Conservation (phyloP, 2,888 invertebrate genomes). For the Aporophyla nigra region DNA sequence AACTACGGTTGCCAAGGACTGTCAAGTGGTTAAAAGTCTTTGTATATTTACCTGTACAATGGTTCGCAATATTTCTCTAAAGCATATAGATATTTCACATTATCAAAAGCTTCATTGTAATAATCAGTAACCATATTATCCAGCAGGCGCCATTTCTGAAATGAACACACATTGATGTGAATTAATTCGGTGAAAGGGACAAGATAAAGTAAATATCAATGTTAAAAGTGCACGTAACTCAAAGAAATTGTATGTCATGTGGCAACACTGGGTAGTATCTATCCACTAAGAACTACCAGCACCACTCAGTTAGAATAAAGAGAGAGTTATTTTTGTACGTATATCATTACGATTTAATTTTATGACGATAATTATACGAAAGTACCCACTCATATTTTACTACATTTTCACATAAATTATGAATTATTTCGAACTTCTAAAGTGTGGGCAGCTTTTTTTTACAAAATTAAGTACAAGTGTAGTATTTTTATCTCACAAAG, state of each 20-base stretch:
- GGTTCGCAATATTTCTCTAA: constrained; percentile 96
- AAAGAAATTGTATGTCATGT: neutral
- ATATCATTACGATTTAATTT: neutral
- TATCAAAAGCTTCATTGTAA: constrained; percentile 96
- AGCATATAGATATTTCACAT: constrained; percentile 96
- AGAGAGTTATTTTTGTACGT: neutral
- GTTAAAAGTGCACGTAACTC: too few relatives aligned
- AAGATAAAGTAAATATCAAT: neutral
- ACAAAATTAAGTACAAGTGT: too few relatives aligned
- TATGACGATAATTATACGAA: neutral
- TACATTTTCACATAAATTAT: too few relatives aligned
- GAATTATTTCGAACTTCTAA: too few relatives aligned
- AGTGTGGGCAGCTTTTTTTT: too few relatives aligned
- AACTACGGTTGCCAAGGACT: too few relatives aligned
- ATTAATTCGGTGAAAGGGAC: neutral
- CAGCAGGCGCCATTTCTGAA: constrained; percentile 95
- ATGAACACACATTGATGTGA: neutral
- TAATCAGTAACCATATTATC: constrained; percentile 94
- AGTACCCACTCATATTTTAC: neutral
- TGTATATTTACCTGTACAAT: constrained; percentile 92
- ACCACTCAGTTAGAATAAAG: neutral
- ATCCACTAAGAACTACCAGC: neutral
- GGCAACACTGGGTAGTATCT: neutral
- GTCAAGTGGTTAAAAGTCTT: neutral
- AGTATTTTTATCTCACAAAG: too few relatives aligned